Conservation (phyloP, 2,888 invertebrate genomes). For the Tortrix viridana region DNA sequence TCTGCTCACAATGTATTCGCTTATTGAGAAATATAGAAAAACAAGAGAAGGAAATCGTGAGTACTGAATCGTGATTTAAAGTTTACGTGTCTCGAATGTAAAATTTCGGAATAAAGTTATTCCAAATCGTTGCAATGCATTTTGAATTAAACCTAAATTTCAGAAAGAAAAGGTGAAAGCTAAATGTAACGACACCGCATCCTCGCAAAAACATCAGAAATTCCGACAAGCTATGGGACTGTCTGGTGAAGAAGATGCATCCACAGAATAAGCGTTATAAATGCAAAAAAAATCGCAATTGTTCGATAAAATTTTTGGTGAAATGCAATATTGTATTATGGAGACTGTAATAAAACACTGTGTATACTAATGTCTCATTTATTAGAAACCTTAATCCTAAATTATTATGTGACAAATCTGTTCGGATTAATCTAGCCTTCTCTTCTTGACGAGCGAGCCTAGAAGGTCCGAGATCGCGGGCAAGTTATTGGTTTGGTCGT, state of each 20-base stretch:
- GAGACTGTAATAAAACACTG: conserved; percentile 49
- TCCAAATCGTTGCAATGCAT: conserved; percentile 19
- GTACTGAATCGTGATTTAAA: conserved; percentile 42
- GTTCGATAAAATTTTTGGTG: conserved; percentile 40
- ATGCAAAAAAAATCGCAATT: conserved; percentile 52
- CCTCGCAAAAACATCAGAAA: conserved; percentile 67
- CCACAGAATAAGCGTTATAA: conserved; percentile 61
- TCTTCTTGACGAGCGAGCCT: conserved; percentile 92
- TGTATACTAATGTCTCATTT: conserved; percentile 42
- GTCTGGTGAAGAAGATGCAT: conserved; percentile 73
- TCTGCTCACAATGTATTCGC: conserved; percentile 73
- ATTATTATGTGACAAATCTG: conserved; percentile 42
- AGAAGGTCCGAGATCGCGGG: conserved; percentile 93
- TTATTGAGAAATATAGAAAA: conserved; percentile 70
- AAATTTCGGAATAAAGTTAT: conserved; percentile 12
- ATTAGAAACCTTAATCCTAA: conserved; percentile 39
- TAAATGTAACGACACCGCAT: conserved; percentile 58
- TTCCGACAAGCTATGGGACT: conserved; percentile 77
- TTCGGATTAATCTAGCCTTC: conserved; percentile 86
- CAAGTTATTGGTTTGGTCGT: conserved; percentile 89
- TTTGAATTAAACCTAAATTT: conserved; percentile 40
- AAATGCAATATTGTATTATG: conserved; percentile 46
- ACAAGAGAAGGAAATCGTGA: conserved; percentile 76
- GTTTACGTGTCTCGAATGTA: neutral
- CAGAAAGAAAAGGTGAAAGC: conserved; percentile 75